These are phyloP conservation scores for Antechinus stuartii DNA, from an alignment of 2,113 vertebrate species.

Conservation along the genomic window DNA sequence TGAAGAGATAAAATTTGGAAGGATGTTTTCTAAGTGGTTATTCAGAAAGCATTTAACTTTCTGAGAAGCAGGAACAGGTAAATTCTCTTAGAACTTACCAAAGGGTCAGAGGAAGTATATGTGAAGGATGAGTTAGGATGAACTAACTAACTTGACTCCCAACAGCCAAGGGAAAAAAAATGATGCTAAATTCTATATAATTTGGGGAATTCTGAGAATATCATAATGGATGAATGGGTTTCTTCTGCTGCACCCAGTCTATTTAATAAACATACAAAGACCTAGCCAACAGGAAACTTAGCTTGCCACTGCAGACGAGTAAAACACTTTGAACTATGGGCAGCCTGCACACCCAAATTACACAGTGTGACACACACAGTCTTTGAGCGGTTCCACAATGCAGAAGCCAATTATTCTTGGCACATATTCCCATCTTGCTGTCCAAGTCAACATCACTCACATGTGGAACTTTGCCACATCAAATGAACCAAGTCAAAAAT, in stretches of 20 bases:
- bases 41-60: not conserved
- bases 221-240: constrained; percentile 33
- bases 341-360: constrained; percentile 80
- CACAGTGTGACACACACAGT: constrained; percentile 76
- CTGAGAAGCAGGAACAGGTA: not conserved
- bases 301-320: constrained; percentile 75
- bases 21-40: not conserved
- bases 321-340: constrained; percentile 81
- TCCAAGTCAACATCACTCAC: constrained; percentile 78
- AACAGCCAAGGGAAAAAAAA: not conserved
- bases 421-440: constrained; percentile 65
- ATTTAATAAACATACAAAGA: constrained; percentile 73
- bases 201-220: constrained; percentile 46
- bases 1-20: not conserved
- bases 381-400: constrained; percentile 80
- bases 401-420: constrained; percentile 84
- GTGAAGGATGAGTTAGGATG: not conserved
- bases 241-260: constrained; percentile 56
- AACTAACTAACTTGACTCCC: not conserved
- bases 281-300: constrained; percentile 76
- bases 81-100: not conserved
- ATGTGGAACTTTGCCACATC: constrained; percentile 79
- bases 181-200: not conserved
- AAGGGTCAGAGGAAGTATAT: not conserved
- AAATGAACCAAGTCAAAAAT: constrained; percentile 80